Evolutionary conservation across 2,888 invertebrate genomes (phyloP), one percentile per base, ranked within the genome.

Genomic region (Crematogaster levior): DNA sequence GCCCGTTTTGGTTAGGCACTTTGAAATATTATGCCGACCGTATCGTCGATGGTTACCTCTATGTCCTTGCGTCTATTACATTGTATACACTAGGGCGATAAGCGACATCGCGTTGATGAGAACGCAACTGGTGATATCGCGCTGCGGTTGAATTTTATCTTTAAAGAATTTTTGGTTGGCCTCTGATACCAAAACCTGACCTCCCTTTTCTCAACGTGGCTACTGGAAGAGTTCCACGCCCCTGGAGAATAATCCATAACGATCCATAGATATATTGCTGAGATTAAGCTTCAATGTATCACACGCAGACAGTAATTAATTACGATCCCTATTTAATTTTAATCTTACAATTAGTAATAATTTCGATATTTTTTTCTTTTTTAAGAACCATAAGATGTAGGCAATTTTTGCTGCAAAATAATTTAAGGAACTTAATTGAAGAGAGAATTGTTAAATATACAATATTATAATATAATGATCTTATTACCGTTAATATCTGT

Each of bases 1-100:
- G 87, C 88, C 87, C 87, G 89, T 89, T 89, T 87, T 83, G 87
- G 90, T 89, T 89, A 90, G 90, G 91, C 89, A 93, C 92, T 93
- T 93, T 93, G 93, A 93, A 93, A 93, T 93, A 93, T 93, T 93
- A 93, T 92, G 88, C 89, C 83, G 85, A 82, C 86, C 90, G 91
- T 92, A 92, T 92, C 92, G 92, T 85, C 84, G 82, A 83, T 90
- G 85, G 88, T 86, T 77, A 40, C 58, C 61, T 65, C 37, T 48
- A 37, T 40, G 58, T 72, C 74, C 61, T n/a, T 70, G 77, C 43
- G 56, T 34, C 77, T 79, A 68, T 79, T 79, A 68, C 68, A 43
- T 77, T 68, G 56, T 77, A 68, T 43, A 56, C 68, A 37, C 24
- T 82, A 81, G 87, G 87, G 88, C 89, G 89, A 91, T 89, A 88